Base-by-base conservation (phyloP, 2,797 vertebrate genomes). In the Pampus argenteus region DNA sequence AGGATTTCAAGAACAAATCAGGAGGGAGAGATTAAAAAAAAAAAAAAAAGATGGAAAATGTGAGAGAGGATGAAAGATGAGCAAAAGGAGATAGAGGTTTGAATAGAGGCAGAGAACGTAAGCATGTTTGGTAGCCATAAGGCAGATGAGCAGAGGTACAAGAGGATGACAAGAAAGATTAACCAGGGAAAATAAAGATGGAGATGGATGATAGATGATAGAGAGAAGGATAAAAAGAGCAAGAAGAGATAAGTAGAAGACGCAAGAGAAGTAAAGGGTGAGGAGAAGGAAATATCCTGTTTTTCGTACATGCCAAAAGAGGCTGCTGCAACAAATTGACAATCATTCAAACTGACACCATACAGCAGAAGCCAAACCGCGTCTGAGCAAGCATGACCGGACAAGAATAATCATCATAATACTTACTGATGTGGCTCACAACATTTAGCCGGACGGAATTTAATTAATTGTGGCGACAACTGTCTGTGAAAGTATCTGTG, bases 331-430 rank as follows among this genome's bases (percentile, higher is more conserved):
- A 76, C 62, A 60, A 65, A 71, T 9, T 82, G 86, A 88, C 78
- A 71, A 28, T 86, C 74, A 90, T 83, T 84, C 51, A 85, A 79
- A 79, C 28, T 75, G 89, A 85, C n/a, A n/a, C n/a, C n/a, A 61
- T 79, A 75, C 72, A 86, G 78, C 79, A 84, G 77, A 78, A 82
- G 87, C 74, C 74, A 88, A 83, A 70, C 74, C 69, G 57, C 70
- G 79, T 84, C 66, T 26, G 60, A 78, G 61, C 74, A 82, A 56
- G 82, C 79, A 51, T 77, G 83, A 81, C 78, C 71, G 80, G 78
- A 80, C 76, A 51, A 75, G 84, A 82, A 87, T 79, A 87, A 87
- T 88, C 81, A 86, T 84, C 58, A 63, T 66, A 67, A 63, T 66
- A 67, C 64, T 79, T 70, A 75, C 60, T 74, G 71, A 71, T 79